Conservation (phyloP, 2,888 invertebrate species). For the Drosophila planitibia region DNA sequence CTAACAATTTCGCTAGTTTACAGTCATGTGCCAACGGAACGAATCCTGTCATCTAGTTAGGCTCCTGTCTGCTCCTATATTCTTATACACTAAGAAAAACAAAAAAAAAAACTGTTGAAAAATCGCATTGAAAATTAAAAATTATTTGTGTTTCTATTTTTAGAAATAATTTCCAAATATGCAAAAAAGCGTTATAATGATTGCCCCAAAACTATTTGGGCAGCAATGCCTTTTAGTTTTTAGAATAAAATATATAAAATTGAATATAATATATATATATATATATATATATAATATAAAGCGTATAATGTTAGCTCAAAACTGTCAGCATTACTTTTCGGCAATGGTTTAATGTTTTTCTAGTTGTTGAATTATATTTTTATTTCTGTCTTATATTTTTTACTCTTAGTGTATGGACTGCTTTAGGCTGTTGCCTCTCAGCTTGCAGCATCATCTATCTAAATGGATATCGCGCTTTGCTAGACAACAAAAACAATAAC, state of each 20-base stretch:
- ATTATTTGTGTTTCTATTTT: neutral
- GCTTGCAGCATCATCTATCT: slow-evolving; percentile 71
- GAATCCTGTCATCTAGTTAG: slow-evolving; percentile 27
- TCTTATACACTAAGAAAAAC: neutral
- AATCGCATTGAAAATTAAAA: fast-evolving
- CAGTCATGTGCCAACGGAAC: slow-evolving; percentile 22
- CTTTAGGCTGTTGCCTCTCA: slow-evolving; percentile 35
- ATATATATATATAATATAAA: neutral
- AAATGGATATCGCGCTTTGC: slow-evolving; percentile 70
- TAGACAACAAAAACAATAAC: slow-evolving; percentile 35
- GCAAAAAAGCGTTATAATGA: neutral
- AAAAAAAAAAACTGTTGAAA: neutral
- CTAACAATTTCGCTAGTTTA: slow-evolving; percentile 64
- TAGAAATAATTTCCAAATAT: neutral
- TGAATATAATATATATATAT: neutral
- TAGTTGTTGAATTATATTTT: neutral
- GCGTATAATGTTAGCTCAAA: neutral
- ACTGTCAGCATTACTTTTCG: neutral
- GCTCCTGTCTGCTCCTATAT: slow-evolving; percentile 11
- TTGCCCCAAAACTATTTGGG: neutral
- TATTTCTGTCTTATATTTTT: neutral
- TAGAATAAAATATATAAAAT: neutral
- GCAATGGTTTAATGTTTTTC: neutral
- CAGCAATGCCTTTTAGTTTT: neutral
- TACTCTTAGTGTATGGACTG: neutral